Evolutionary conservation across 2,113 vertebrate genomes (phyloP), one percentile per base, ranked within the genome.

Genomic region (Loxodonta africana): DNA sequence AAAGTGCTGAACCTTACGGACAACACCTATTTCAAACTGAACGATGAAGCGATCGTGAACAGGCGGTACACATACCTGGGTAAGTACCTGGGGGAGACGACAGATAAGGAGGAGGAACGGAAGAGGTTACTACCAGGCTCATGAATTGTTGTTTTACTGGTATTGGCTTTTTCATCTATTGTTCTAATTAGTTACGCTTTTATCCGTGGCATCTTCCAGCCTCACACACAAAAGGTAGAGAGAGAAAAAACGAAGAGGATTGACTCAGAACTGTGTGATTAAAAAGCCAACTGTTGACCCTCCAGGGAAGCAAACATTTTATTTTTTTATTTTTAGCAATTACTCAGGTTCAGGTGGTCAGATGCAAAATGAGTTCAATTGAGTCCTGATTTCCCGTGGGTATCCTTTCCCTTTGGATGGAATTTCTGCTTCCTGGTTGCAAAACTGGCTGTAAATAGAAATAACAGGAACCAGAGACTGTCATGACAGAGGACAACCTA

Each of bases 1-100:
- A 99, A 99, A 98, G 99, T 99, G 60, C 99, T 99, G 98, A 99
- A 99, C 98, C 97, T 99, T 86, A 99, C 99, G 1, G 99, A 99
- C 95, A 99, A 99, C 93, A 99, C 97, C 0, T 99, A 99, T 88
- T 99, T 99, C 98, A 99, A 99, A 89, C 99, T 99, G 48, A 99
- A 99, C 0, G 99, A 99, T 78, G 99, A 99, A 2, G 97, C 98
- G 3, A 97, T 99, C 30, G 99, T 99, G 98, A 99, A 98, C 53
- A 99, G 99, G 98, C 98, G 99, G 96, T 99, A 99, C 98, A 99
- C 99, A 8, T 99, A 99, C 96, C 99, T 99, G 18, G 99, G 99
- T 99, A 98, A 99, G 99, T 95, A 85, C 57, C 84, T 91, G 10
- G 12, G 71, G 71, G 80, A 20, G 41, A 5, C 1, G 21, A 4